A percentile compares a stretch with the other conserved stretches of the same genome.
Evolutionary conservation across 2,888 invertebrate genomes (phyloP).

Genomic region (Adelphocoris suturalis): DNA sequence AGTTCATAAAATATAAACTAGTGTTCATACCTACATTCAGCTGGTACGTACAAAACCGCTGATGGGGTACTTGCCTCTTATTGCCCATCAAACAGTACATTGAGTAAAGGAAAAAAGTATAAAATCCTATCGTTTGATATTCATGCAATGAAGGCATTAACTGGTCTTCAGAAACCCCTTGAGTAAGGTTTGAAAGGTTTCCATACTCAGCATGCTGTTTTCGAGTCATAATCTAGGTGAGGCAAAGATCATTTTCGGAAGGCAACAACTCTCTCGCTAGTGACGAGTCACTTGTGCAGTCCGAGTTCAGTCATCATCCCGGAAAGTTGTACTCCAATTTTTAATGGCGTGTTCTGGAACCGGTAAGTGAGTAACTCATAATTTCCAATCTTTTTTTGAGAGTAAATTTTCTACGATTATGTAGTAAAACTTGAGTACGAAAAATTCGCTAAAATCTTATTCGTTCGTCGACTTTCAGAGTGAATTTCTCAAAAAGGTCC

Average conservation of each 20-base stretch:
- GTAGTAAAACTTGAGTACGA: neutral
- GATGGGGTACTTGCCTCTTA: too few species aligned
- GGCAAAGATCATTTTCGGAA: too few species aligned
- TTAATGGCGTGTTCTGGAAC: neutral
- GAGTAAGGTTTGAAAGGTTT: neutral
- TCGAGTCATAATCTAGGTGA: neutral
- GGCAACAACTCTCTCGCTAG: slow-evolving; percentile 29
- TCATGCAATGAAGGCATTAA: slow-evolving; percentile 1
- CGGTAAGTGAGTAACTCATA: neutral
- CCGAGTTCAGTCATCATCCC: neutral
- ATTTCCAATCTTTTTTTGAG: neutral
- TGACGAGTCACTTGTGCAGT: neutral
- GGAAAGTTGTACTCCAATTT: neutral
- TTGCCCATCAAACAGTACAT: too few species aligned
- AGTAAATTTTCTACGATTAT: neutral
- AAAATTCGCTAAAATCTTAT: neutral
- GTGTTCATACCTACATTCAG: too few species aligned
- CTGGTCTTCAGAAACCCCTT: neutral
- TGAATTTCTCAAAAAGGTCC: slow-evolving; percentile 15
- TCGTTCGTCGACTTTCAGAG: neutral
- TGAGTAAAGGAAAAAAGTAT: neutral
- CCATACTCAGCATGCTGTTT: neutral
- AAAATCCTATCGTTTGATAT: slow-evolving; percentile 9
- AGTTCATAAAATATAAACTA: too few species aligned
- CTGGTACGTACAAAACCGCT: too few species aligned